Evolutionary conservation across 2,888 invertebrate species (phyloP), one percentile per base, ranked within the genome.

Genomic region (Sepioteuthis lessoniana): DNA sequence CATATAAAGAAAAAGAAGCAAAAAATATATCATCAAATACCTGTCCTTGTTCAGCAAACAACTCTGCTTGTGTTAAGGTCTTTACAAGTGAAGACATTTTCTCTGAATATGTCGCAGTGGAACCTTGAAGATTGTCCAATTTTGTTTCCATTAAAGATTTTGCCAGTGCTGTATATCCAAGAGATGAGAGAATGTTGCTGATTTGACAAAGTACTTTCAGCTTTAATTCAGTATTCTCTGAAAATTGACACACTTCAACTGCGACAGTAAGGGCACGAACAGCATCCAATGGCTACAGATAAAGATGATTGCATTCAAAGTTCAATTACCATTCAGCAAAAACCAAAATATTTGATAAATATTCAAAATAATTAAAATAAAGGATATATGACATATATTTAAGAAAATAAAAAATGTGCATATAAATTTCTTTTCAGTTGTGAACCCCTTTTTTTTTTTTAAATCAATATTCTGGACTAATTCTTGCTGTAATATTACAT

Each of bases 51-150:
- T 91, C 47, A 42, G 47, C 42, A 28, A 91, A 42, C 47, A 91
- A 91, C 47, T 91, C 91, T 31, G 47, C 91, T 46, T 91, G 38
- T 25, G 91, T 91, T 19, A 91, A 46, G 13, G 47, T 91, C 46
- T 91, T 91, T 42, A 42, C 42, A 91, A 91, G 91, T n/a, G 31
- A 46, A 42, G 46, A 46, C 46, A 91, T 91, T n/a, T 42, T 91
- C 38, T 91, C 91, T 0, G 91, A 91, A 28, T 46, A 28, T 7
- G 91, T 91, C 46, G 31, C 47, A 46, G 16, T 46, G 8, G 91
- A 42, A 91, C 25, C 46, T 46, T 42, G 47, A 28, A 28, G 16
- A 4, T 16, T 13, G n/a, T 91, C 46, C 16, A n/a, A 31, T 31
- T 46, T 46, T 21, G 46, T 47, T 13, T 91, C 47, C 47, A 91